Evolutionary conservation across 2,888 invertebrate species (phyloP), one percentile per base, ranked within the genome.

Genomic region (Chrysina gloriosa): DNA sequence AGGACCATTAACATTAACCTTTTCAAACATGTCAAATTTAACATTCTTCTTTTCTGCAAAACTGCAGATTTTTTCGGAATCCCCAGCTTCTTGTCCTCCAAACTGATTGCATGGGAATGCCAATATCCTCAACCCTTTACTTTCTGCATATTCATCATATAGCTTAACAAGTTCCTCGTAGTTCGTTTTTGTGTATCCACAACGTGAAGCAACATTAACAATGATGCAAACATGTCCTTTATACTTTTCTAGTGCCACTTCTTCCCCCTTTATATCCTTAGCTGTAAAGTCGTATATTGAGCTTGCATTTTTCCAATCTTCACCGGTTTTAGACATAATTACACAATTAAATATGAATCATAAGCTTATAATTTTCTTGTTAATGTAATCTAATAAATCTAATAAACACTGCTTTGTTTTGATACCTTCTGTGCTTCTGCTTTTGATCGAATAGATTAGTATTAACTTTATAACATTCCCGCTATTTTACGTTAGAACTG

Each of bases 21-120:
- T 93, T 68, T 89, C 89, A 70, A 92, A 93, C 56, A 93, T 78
- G 76, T 93, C 92, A 79, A 91, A 91, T 72, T 88, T 87, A 4
- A 89, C 90, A 78, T 27, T 48, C 36, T 87, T 85, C 2, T 86
- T 87, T 16, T 85, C 81, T 6, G 87, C 85, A 76, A 89, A 91
- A 75, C 87, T 88, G 52, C 88, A 89, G 74, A 91, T 89, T 31
- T 88, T 87, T 6, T 89, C 89, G 21, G 86, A 75, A 66, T 83
- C 83, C 0, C 91, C 91, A 0, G 91, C 90, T 76, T 91, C 91
- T 77, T 91, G 89, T 0, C 88, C 88, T 16, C 87, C 89, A 77
- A 95, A 95, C 81, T 95, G 95, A 81, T 95, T 95, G 83, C 95
- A 95, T 0, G 95, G 95, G 81, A 96, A 96, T 0, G 90, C 94